These are phyloP conservation scores for Petrolisthes manimaculis DNA, from an alignment of 2,888 invertebrate species.

Conservation along the genomic window DNA sequence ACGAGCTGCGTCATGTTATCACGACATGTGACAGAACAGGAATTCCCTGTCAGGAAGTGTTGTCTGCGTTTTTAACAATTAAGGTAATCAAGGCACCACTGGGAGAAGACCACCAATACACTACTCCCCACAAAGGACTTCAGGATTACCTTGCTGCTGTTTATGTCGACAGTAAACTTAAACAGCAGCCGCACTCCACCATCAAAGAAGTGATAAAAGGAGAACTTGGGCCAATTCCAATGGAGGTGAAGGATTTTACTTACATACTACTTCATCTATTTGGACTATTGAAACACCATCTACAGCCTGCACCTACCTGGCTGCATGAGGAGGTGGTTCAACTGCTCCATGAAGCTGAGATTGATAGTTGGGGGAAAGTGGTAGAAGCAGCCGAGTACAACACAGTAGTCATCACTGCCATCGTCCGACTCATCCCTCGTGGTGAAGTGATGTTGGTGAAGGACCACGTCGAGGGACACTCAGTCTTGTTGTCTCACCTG, in stretches of 20 bases:
- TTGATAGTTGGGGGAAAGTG: neutral
- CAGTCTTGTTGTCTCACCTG: no score
- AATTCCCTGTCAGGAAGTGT: conserved; percentile 12
- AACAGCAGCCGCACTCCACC: neutral
- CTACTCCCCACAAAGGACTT: conserved; percentile 27
- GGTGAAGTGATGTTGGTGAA: no score
- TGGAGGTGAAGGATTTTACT: neutral
- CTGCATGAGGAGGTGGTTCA: neutral
- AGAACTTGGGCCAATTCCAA: neutral
- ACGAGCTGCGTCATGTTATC: neutral
- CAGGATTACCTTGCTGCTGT: conserved; percentile 20
- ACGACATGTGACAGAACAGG: neutral
- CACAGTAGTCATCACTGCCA: neutral
- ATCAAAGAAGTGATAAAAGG: neutral
- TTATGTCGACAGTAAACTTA: neutral
- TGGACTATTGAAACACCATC: neutral
- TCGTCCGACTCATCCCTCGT: no score
- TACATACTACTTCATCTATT: conserved; percentile 3
- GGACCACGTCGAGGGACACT: no score
- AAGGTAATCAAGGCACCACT: neutral
- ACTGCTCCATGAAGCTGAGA: neutral
- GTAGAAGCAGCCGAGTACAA: neutral
- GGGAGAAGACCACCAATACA: conserved; percentile 11
- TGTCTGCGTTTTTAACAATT: conserved; percentile 12
- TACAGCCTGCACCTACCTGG: neutral